Conservation (phyloP, 2,113 vertebrate genomes). For the Bambusicola thoracicus region DNA sequence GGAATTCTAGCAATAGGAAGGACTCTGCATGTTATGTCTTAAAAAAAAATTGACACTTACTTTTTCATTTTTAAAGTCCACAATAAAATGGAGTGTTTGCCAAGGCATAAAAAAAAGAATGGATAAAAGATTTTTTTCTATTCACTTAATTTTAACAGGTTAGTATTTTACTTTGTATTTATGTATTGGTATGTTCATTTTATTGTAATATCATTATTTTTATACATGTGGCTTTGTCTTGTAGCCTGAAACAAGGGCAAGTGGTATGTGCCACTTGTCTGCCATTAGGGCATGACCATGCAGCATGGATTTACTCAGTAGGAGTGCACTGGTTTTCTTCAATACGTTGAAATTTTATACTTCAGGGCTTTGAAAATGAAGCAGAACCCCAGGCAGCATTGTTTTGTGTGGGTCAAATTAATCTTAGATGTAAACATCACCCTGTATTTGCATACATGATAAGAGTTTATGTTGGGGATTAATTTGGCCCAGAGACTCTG, state of each 20-base stretch:
- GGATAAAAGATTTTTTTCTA: slow-evolving; percentile 22
- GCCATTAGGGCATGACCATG: background rate
- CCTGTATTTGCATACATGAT: background rate
- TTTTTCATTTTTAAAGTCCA: slow-evolving; percentile 22
- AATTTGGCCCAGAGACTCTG: slow-evolving; percentile 11
- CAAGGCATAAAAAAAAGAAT: background rate
- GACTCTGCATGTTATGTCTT: background rate
- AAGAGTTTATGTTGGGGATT: background rate
- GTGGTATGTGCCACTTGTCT: background rate
- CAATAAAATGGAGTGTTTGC: background rate
- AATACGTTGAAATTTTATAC: background rate
- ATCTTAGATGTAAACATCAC: background rate
- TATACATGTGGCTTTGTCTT: slow-evolving; percentile 16
- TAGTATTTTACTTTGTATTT: background rate
- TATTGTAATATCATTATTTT: slow-evolving; percentile 5
- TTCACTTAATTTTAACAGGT: slow-evolving; percentile 24
- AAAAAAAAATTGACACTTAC: background rate
- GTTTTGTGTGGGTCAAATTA: background rate
- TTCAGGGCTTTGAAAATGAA: background rate
- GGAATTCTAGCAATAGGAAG: background rate
- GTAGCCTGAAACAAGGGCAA: background rate
- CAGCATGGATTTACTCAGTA: background rate
- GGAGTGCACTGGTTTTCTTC: background rate
- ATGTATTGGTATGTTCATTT: background rate
- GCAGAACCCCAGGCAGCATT: background rate